Conservation (phyloP, 2,113 vertebrate genomes). For the Paraplagusia blochii region DNA sequence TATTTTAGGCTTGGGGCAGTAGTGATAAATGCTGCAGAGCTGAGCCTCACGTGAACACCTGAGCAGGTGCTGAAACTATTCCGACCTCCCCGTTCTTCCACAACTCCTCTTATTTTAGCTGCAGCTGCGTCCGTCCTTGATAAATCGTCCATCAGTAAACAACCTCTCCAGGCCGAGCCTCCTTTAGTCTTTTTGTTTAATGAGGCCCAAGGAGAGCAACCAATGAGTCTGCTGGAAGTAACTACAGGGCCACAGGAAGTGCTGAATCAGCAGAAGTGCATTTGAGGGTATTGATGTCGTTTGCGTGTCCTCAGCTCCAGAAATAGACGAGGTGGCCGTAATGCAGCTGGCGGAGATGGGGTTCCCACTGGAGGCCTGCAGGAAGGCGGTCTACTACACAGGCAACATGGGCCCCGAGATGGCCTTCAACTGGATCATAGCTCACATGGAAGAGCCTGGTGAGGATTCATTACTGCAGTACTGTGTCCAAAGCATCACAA, state of each 20-base stretch:
- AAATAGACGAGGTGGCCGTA: constrained; percentile 92
- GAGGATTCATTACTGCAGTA: constrained; percentile 39
- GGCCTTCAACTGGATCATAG: constrained; percentile 98
- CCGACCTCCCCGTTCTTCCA: constrained; percentile 33
- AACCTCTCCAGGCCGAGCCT: constrained; percentile 23
- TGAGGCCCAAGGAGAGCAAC: constrained; percentile 57
- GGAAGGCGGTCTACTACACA: constrained; percentile 97
- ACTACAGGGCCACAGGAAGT: constrained; percentile 3
- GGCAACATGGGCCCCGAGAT: constrained; percentile 95
- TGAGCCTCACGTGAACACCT: constrained; percentile 4
- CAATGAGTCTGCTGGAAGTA: constrained; percentile 16
- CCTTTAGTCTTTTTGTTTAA: constrained; percentile 56
- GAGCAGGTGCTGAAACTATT: constrained; percentile 36
- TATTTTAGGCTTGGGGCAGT: constrained; percentile 22
- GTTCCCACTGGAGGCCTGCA: constrained; percentile 93
- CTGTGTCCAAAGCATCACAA: not conserved
- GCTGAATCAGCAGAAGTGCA: constrained; percentile 47
- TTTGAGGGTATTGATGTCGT: constrained; percentile 49
- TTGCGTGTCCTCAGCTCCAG: constrained; percentile 80
- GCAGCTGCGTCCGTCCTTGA: constrained; percentile 44
- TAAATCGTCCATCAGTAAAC: constrained; percentile 41
- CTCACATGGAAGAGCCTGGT: constrained; percentile 99
- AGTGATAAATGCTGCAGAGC: constrained; percentile 42
- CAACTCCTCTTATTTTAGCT: constrained; percentile 27
- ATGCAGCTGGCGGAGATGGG: constrained; percentile 99